phyloP scores from a whole-genome alignment of 2,797 vertebrate species.

The Nyctalus aviator region DNA sequence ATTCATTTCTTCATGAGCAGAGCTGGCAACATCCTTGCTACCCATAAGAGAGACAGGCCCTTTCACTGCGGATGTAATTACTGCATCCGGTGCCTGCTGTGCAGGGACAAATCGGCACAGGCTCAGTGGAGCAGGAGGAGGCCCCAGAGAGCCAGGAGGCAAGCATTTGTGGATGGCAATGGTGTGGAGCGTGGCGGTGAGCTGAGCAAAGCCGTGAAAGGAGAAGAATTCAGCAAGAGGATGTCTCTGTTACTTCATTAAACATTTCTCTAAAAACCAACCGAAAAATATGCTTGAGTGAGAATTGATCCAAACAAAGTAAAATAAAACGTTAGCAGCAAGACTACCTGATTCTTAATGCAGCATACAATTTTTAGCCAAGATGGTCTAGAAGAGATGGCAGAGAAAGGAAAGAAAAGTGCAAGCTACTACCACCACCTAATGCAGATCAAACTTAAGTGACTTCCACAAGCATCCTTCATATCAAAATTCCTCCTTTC shows the following conservation, averaged over 20 bases:
- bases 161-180: neutral
- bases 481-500: too few species aligned
- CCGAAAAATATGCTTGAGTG: too few species aligned
- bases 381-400: neutral
- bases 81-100: conserved; percentile 5
- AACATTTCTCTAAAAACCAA: neutral
- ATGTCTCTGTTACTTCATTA: conserved; percentile 33
- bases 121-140: neutral
- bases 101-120: conserved; percentile 3
- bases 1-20: neutral
- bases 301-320: too few species aligned
- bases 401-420: neutral
- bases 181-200: neutral
- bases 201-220: neutral
- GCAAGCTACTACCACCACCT: neutral
- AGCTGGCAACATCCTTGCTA: neutral
- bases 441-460: neutral
- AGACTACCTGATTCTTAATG: neutral
- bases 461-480: neutral
- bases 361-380: neutral
- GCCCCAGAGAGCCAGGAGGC: neutral
- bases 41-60: conserved; percentile 27
- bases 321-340: neutral
- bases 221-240: neutral
- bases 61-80: conserved; percentile 61